Evolutionary conservation across 2,888 invertebrate species (phyloP), one percentile per base, ranked within the genome.

Genomic region (Conchocele bisecta): DNA sequence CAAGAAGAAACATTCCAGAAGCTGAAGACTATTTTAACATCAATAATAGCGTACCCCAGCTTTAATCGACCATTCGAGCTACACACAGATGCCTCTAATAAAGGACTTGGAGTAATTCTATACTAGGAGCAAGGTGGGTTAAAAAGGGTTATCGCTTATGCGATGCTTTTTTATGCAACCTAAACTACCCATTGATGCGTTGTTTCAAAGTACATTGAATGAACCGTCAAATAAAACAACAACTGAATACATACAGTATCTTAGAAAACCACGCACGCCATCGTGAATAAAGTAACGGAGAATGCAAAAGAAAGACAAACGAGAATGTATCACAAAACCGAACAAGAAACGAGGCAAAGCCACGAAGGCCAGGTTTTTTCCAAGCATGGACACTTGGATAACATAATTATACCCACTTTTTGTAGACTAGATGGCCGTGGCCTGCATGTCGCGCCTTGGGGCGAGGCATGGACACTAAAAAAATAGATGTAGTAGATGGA

Each of bases 91-190:
- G 75, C 75, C 4, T 28, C 48, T 35, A n/a, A 4, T 5, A n/a
- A 26, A 7, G 68, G 59, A 7, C 46, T 68, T 1, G 71, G 72
- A 28, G 72, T 72, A 2, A 58, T 75, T 3, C 46, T 68, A 11
- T 72, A 64, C 28, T 65, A 76, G 57, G 26, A 41, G 3, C 63
- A 58, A 28, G 63, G 61, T 2, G 69, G 57, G 5, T 3, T 28
- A 20, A 51, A 59, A 20, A 31, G 61, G 17, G 63, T 69, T 1
- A 69, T 71, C 3, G 57, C 59, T 6, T 75, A 54, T 60, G 69
- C 69, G 7, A 72, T 71, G 35, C n/a, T 69, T 65, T 39, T 65
- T 65, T 9, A 37, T 68, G 17, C 44, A 57, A 3, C 68, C 71
- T 6, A 48, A 63, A 20, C 51, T 75, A 17, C 72, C 71, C 3